phyloP scores from a whole-genome alignment of 2,113 vertebrate genomes.

The Etia nguti region DNA sequence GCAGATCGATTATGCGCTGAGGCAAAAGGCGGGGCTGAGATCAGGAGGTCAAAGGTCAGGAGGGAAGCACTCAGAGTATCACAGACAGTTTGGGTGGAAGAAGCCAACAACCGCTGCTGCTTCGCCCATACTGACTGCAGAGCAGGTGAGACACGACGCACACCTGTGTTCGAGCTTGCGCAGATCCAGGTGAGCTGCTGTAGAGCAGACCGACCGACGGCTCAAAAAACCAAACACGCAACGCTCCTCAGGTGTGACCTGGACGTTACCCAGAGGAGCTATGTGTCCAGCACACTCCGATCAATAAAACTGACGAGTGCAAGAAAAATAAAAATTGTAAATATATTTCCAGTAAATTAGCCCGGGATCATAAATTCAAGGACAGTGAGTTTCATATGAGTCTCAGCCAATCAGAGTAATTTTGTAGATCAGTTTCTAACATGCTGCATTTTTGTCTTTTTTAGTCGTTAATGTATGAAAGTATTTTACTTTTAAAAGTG shows the following conservation, averaged over 20 bases:
- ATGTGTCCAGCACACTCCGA: not conserved
- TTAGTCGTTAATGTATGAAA: not conserved
- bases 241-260: not conserved
- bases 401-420: not conserved
- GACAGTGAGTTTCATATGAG: not conserved
- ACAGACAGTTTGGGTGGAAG: conserved; percentile 39
- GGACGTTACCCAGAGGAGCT: not conserved
- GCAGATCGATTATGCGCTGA: not conserved
- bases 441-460: not conserved
- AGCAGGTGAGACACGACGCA: conserved; percentile 19
- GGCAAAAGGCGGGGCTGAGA: conserved; percentile 8
- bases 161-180: not conserved
- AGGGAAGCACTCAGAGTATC: conserved; percentile 36
- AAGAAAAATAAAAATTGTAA: not conserved
- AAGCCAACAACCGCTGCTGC: not conserved
- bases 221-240: not conserved
- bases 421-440: not conserved
- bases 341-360: not conserved
- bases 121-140: conserved; percentile 48
- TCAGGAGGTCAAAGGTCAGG: not conserved
- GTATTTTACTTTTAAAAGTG: not conserved
- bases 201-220: not conserved
- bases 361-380: not conserved
- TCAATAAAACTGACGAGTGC: not conserved
- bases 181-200: not conserved